Evolutionary conservation across 2,888 invertebrate species (phyloP).

Genomic region (Apodemia mormo): DNA sequence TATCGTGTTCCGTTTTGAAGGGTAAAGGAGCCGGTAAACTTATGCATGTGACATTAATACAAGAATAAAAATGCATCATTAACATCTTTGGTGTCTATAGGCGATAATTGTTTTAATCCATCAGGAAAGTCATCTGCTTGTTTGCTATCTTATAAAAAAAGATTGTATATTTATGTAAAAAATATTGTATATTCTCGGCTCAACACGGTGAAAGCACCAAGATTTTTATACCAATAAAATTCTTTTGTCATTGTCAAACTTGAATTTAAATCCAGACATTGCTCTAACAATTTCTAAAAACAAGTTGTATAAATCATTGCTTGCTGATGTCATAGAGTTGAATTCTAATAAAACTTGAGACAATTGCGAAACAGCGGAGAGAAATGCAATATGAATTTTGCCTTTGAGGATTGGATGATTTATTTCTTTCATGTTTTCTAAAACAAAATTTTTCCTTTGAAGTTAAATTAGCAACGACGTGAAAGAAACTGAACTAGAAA

Average conservation of each 20-base stretch:
- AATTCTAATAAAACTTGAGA: constrained; percentile 12
- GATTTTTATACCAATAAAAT: too few species aligned
- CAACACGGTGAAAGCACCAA: too few species aligned
- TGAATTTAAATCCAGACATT: neutral
- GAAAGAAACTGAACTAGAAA: neutral
- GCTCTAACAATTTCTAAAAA: constrained; percentile 6
- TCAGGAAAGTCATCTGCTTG: too few species aligned
- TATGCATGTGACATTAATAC: too few species aligned
- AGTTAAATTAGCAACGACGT: neutral
- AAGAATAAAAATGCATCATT: too few species aligned
- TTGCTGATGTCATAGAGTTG: neutral
- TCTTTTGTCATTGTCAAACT: neutral
- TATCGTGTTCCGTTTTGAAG: too few species aligned
- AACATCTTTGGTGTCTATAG: too few species aligned
- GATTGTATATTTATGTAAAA: too few species aligned
- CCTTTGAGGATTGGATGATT: constrained; percentile 15
- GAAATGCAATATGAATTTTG: constrained; percentile 8
- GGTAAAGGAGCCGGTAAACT: too few species aligned
- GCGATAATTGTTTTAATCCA: too few species aligned
- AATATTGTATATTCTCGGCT: too few species aligned
- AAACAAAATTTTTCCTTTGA: neutral
- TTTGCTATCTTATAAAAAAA: too few species aligned
- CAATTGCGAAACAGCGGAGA: constrained; percentile 1
- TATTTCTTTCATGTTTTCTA: constrained; percentile 13
- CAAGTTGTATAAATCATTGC: neutral